A percentile compares a stretch with the other conserved stretches of the same genome.
These are phyloP conservation scores for Acanthosepion lycidas DNA, from an alignment of 2,888 invertebrate species.

Conservation along the genomic window DNA sequence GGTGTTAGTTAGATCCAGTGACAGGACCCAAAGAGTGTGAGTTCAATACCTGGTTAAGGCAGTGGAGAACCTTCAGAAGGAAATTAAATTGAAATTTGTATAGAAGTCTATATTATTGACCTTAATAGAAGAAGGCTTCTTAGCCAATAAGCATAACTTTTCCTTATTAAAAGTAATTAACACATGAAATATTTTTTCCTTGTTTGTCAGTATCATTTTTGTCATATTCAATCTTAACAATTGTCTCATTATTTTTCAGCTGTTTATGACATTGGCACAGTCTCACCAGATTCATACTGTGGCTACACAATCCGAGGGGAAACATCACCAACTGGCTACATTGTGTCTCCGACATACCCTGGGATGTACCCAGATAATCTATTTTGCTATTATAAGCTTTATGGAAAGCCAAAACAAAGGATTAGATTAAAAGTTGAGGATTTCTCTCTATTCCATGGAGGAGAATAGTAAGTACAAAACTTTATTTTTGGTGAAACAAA, in stretches of 20 bases:
- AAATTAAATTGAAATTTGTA: too few relatives aligned
- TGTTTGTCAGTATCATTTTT: too few relatives aligned
- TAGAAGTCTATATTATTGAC: too few relatives aligned
- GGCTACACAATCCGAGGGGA: slow-evolving; percentile 85
- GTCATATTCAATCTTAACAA: too few relatives aligned
- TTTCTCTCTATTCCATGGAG: slow-evolving; percentile 98
- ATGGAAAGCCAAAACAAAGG: slow-evolving; percentile 90
- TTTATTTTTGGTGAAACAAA: background rate
- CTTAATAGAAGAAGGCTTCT: too few relatives aligned
- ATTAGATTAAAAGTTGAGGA: slow-evolving; percentile 96
- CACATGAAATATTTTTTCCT: too few relatives aligned
- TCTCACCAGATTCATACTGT: slow-evolving; percentile 89
- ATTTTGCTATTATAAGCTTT: slow-evolving; percentile 86
- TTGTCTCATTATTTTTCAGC: slow-evolving; percentile 76
- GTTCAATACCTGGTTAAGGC: too few relatives aligned
- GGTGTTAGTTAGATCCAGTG: too few relatives aligned
- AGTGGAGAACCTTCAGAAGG: too few relatives aligned
- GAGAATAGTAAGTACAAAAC: slow-evolving; percentile 89
- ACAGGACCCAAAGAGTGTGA: too few relatives aligned
- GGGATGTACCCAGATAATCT: slow-evolving; percentile 98
- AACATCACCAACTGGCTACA: slow-evolving; percentile 84
- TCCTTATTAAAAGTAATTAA: too few relatives aligned
- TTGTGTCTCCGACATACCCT: slow-evolving; percentile 98
- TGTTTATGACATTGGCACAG: slow-evolving; percentile 89
- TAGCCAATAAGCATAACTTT: too few relatives aligned